Conservation (phyloP, 2,797 vertebrate species). For the Sylvilagus floridanus region DNA sequence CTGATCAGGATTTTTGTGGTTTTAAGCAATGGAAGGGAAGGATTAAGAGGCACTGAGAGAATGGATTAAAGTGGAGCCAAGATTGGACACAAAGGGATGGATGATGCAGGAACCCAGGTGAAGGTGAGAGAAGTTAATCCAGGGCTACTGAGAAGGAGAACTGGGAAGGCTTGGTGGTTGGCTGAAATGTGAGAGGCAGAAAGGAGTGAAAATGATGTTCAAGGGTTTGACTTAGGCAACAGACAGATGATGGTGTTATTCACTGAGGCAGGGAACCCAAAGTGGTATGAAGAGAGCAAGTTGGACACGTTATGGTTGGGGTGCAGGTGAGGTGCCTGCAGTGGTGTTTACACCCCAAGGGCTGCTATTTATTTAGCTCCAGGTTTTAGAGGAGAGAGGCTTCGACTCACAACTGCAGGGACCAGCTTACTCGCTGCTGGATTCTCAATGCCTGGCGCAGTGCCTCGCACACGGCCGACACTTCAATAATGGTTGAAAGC, state of each 20-base stretch:
- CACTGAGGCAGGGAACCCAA: neutral
- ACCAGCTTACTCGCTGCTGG: neutral
- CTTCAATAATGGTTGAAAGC: neutral
- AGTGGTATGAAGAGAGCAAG: neutral
- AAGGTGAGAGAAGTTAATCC: neutral
- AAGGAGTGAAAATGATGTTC: neutral
- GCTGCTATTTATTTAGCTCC: neutral
- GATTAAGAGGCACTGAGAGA: neutral
- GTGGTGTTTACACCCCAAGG: neutral
- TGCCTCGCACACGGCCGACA: neutral
- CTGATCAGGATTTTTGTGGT: neutral
- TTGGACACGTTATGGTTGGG: neutral
- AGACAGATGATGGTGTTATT: neutral
- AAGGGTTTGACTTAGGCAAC: neutral
- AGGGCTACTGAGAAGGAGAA: neutral
- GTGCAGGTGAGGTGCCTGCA: rapidly evolving
- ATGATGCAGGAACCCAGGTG: neutral
- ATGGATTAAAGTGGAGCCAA: neutral
- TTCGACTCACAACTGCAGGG: neutral
- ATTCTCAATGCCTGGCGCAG: neutral
- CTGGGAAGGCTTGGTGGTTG: neutral
- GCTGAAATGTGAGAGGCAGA: neutral
- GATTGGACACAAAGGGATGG: neutral
- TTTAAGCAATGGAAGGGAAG: neutral
- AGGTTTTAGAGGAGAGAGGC: neutral